Conservation (phyloP, 1,140 invertebrate species). For the Drosophila kepulauana region DNA sequence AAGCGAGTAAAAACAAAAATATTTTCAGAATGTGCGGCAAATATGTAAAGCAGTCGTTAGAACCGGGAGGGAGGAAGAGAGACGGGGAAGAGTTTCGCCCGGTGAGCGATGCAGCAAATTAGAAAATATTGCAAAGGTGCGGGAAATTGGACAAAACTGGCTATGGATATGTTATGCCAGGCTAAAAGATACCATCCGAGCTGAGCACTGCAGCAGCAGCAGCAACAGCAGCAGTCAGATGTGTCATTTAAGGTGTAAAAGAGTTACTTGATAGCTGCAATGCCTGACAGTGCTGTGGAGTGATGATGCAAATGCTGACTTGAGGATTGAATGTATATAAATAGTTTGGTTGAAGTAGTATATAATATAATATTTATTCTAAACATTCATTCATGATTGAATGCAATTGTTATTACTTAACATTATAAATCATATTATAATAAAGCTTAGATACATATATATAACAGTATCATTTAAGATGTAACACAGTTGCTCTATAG, state of each 20-base stretch:
- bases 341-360: too few species aligned
- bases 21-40: slow-evolving; percentile 59
- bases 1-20: slow-evolving; percentile 57
- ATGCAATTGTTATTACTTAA: too few species aligned
- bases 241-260: slow-evolving; percentile 6
- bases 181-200: slow-evolving; percentile 19
- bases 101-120: slow-evolving; percentile 50
- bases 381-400: too few species aligned
- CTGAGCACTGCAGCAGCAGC: neutral
- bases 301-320: too few species aligned
- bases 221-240: neutral
- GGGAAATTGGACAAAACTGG: slow-evolving; percentile 25
- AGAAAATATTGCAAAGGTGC: slow-evolving; percentile 50
- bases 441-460: too few species aligned
- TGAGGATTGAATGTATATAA: too few species aligned
- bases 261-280: neutral
- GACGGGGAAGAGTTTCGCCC: neutral
- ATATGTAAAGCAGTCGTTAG: slow-evolving; percentile 27
- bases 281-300: too few species aligned
- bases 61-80: neutral
- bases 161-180: slow-evolving; percentile 38
- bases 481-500: neutral
- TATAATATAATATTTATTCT: too few species aligned
- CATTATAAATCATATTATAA: too few species aligned
- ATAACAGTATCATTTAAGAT: too few species aligned